These are phyloP conservation scores for Periplaneta americana DNA, from an alignment of 1,140 invertebrate genomes.

Conservation along the genomic window DNA sequence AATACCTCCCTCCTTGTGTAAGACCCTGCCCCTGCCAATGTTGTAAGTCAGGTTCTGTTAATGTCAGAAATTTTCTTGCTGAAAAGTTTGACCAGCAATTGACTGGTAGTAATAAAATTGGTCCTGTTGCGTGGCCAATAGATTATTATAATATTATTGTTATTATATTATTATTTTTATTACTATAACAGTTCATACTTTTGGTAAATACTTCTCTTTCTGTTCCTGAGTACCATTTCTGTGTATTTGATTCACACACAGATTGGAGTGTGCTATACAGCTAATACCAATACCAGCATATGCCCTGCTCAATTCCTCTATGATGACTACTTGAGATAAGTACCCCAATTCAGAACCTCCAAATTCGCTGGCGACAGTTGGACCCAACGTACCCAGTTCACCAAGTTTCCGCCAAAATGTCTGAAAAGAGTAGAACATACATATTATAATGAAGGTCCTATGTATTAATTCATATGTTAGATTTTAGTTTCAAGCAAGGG, in stretches of 20 bases:
- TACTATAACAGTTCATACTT: slow-evolving; percentile 63
- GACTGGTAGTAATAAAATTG: too few relatives aligned
- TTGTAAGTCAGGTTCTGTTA: too few relatives aligned
- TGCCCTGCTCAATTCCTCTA: slow-evolving; percentile 93
- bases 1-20: too few relatives aligned
- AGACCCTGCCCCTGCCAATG: too few relatives aligned
- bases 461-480: too few relatives aligned
- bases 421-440: slow-evolving; percentile 51
- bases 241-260: slow-evolving; percentile 96
- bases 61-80: too few relatives aligned
- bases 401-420: slow-evolving; percentile 92
- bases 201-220: slow-evolving; percentile 89
- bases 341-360: slow-evolving; percentile 88
- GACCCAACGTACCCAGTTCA: slow-evolving; percentile 82
- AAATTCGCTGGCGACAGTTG: slow-evolving; percentile 82
- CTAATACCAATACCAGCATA: slow-evolving; percentile 79
- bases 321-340: slow-evolving; percentile 86
- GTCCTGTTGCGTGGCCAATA: too few relatives aligned
- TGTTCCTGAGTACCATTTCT: slow-evolving; percentile 89
- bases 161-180: too few relatives aligned
- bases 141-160: too few relatives aligned
- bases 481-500: too few relatives aligned
- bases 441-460: too few relatives aligned
- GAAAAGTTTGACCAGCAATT: too few relatives aligned
- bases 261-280: slow-evolving; percentile 96